These are phyloP conservation scores for Meloidogyne exigua DNA, from an alignment of 1,140 invertebrate species.

Conservation along the genomic window DNA sequence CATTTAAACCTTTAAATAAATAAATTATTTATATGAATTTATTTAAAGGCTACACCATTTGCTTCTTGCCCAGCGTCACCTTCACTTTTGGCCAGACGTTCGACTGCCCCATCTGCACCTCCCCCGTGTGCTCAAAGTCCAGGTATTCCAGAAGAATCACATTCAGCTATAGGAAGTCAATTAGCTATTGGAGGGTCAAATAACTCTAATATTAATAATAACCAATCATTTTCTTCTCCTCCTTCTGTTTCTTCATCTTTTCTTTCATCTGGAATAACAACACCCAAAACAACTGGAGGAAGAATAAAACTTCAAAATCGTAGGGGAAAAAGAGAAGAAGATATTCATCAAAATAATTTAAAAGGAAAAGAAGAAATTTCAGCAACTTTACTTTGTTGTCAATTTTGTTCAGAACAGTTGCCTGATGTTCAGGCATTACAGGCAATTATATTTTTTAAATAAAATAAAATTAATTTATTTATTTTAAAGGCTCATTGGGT, in stretches of 20 bases:
- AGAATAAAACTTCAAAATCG: conserved; percentile 6
- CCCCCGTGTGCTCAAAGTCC: conserved; percentile 41
- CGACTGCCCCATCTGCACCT: conserved; percentile 29
- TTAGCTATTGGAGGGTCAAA: not conserved
- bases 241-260: conserved; percentile 17
- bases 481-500: conserved; percentile 42
- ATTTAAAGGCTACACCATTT: not conserved
- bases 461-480: not conserved
- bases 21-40: too few species aligned
- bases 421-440: conserved; percentile 24
- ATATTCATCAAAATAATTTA: not conserved
- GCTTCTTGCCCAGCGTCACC: conserved; percentile 12
- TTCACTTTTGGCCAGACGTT: conserved; percentile 5
- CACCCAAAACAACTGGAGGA: conserved; percentile 1
- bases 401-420: conserved; percentile 25
- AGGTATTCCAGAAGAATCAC: conserved; percentile 43
- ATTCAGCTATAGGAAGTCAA: conserved; percentile 26
- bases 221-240: conserved; percentile 17
- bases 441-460: not conserved
- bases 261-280: conserved; percentile 1
- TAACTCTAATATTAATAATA: not conserved
- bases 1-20: too few species aligned
- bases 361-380: not conserved
- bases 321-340: not conserved
- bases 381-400: conserved; percentile 19